Evolutionary conservation across 2,113 vertebrate species (phyloP).

Genomic region (Cnemophilus loriae): DNA sequence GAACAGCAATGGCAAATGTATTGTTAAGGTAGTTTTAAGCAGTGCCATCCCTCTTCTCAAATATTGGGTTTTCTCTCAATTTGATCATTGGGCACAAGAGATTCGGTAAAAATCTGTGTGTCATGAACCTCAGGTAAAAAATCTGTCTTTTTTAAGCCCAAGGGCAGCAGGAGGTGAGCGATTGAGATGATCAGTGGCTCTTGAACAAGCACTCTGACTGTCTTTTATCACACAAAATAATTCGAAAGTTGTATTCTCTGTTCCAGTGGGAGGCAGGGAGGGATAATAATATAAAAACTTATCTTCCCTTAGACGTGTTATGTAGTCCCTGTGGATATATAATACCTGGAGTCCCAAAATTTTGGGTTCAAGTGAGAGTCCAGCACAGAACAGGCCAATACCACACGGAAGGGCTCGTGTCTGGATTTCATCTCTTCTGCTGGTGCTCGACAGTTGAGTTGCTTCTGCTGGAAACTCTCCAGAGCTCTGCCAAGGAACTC

Average conservation of each 20-base stretch:
- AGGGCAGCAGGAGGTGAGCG: background rate
- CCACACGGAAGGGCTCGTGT: rapidly evolving
- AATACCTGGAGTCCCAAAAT: background rate
- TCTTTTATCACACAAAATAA: background rate
- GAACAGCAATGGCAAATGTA: background rate
- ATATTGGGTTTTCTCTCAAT: background rate
- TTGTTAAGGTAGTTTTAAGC: background rate
- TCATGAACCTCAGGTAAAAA: background rate
- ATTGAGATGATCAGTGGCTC: background rate
- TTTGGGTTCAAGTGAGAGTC: background rate
- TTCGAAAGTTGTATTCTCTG: background rate
- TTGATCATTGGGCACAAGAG: rapidly evolving
- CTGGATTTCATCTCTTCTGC: background rate
- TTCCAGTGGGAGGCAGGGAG: background rate
- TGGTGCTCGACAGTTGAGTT: background rate
- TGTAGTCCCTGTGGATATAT: rapidly evolving
- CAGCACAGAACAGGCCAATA: background rate
- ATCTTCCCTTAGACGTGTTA: background rate
- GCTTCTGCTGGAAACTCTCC: background rate
- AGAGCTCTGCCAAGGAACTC: background rate
- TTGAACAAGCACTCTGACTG: background rate
- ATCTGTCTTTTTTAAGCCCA: background rate
- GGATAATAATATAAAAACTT: background rate
- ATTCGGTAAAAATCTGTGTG: background rate
- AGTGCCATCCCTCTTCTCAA: background rate